These are phyloP conservation scores for Mamestra configurata DNA, from an alignment of 1,140 invertebrate species.

Conservation along the genomic window DNA sequence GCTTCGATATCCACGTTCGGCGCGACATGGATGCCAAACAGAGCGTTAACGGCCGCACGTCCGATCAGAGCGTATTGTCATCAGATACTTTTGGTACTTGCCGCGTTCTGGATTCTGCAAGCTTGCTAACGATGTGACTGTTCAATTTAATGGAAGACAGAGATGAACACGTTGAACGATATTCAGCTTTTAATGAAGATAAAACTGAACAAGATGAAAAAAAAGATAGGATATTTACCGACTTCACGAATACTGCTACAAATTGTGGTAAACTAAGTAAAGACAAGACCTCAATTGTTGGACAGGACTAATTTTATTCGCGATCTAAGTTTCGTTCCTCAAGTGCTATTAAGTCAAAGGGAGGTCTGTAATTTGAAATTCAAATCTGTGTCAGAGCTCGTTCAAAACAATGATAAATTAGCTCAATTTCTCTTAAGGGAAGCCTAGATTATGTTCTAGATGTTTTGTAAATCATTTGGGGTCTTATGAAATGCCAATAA, in stretches of 20 bases:
- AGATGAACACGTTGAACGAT: background rate
- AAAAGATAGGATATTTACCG: background rate
- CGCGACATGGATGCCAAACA: conserved; percentile 64
- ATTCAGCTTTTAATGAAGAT: too few species aligned
- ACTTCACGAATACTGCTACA: background rate
- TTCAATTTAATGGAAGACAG: too few species aligned
- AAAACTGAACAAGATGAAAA: background rate
- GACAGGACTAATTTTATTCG: conserved; percentile 9
- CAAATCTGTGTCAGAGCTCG: conserved; percentile 23
- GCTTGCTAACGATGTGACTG: background rate
- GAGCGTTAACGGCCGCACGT: conserved; percentile 59
- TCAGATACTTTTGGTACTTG: conserved; percentile 42
- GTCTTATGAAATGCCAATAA: conserved; percentile 19
- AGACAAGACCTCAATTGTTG: conserved; percentile 7
- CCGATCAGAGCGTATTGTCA: conserved; percentile 46
- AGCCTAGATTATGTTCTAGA: conserved; percentile 25
- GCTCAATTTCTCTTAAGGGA: conserved; percentile 22
- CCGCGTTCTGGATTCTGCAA: conserved; percentile 1
- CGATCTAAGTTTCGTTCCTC: conserved; percentile 26
- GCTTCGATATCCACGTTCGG: conserved; percentile 43
- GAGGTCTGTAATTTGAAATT: conserved; percentile 33
- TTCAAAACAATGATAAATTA: conserved; percentile 39
- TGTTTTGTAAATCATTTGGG: conserved; percentile 13
- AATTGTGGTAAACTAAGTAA: background rate
- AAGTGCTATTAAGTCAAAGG: conserved; percentile 24